A percentile compares a stretch with the other conserved stretches of the same genome.
Conservation (phyloP, 2,797 vertebrate genomes). For the Sylvilagus floridanus region DNA sequence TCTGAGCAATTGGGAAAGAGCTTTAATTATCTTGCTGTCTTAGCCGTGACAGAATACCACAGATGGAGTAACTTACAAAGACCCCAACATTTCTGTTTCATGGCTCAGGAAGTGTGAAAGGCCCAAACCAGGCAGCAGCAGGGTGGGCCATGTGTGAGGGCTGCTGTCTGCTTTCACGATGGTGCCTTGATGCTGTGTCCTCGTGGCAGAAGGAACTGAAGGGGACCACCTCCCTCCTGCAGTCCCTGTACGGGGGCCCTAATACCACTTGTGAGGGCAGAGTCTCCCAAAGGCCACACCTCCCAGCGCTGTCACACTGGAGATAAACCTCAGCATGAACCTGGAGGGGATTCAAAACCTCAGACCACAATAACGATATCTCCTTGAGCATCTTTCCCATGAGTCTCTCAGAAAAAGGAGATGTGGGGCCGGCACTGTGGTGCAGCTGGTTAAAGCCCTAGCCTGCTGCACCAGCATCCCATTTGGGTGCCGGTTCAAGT, state of each 20-base stretch:
- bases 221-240: background rate
- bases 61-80: background rate
- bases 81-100: background rate
- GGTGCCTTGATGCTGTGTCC: background rate
- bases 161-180: background rate
- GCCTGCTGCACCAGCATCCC: too few relatives aligned
- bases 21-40: background rate
- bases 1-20: background rate
- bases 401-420: background rate
- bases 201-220: background rate
- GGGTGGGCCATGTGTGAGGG: background rate
- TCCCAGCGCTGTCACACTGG: background rate
- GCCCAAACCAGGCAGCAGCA: background rate
- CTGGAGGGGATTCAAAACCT: background rate
- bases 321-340: background rate
- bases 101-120: background rate
- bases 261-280: too few relatives aligned
- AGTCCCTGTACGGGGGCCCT: background rate
- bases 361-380: background rate
- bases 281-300: too few relatives aligned
- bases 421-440: too few relatives aligned
- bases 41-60: background rate
- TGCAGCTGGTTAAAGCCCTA: too few relatives aligned
- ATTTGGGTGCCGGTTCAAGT: too few relatives aligned
- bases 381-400: background rate